Evolutionary conservation across 2,113 vertebrate species (phyloP).

Genomic region (Percina caprodes): DNA sequence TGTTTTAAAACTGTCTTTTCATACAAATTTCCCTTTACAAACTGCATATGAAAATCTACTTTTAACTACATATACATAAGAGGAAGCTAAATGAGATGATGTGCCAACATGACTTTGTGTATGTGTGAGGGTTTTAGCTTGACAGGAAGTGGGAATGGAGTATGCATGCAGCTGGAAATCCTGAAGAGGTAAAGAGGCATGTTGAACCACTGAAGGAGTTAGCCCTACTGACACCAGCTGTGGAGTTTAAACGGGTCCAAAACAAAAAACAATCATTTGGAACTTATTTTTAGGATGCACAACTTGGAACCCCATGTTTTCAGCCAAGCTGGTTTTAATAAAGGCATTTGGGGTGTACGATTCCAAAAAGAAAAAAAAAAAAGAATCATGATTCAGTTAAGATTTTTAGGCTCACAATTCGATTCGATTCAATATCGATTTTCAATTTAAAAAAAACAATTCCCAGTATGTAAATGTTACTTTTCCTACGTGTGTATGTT

Average conservation of each 20-base stretch:
- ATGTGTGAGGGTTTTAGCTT: conserved; percentile 10
- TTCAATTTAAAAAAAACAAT: no score
- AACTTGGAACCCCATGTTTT: background rate
- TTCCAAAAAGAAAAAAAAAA: no score
- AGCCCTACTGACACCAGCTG: conserved; percentile 32
- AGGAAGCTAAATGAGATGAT: conserved; percentile 25
- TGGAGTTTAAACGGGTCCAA: conserved; percentile 3
- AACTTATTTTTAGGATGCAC: conserved; percentile 9
- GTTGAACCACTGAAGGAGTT: background rate
- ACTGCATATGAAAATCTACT: conserved; percentile 55
- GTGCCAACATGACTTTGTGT: conserved; percentile 26
- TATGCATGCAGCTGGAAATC: conserved; percentile 32
- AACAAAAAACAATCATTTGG: conserved; percentile 5
- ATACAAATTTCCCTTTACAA: conserved; percentile 58
- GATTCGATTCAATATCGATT: no score
- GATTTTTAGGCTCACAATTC: no score
- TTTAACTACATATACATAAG: conserved; percentile 27
- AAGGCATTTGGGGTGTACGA: conserved; percentile 27
- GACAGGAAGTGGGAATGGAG: background rate
- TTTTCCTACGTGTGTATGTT: no score
- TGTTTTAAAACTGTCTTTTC: conserved; percentile 40
- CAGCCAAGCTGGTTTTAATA: conserved; percentile 42
- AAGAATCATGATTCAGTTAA: no score
- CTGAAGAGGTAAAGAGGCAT: conserved; percentile 5
- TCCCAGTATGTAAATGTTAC: no score